Evolutionary conservation across 2,113 vertebrate species (phyloP), one percentile per base, ranked within the genome.

Genomic region (Ailurus styani): DNA sequence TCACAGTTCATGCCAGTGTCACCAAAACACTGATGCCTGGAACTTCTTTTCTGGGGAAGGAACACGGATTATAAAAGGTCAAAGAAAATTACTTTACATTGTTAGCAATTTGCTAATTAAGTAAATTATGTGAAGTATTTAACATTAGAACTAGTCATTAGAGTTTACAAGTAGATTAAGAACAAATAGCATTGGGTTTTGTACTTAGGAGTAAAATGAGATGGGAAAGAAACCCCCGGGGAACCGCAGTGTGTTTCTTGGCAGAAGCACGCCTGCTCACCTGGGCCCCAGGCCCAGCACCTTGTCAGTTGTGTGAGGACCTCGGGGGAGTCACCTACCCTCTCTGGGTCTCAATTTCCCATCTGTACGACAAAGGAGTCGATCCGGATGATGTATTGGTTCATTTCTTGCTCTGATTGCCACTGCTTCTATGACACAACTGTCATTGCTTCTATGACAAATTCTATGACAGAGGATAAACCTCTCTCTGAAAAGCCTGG

Each of bases 71-170:
- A 82, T 37, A 85, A 96, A 96, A 96, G 72, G 85, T 90, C 82
- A 87, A 79, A 89, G 52, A 91, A 98, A 98, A 97, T 18, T 18
- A 52, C 81, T 96, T 97, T 93, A 68, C 54, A 77, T 68, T 95
- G 54, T 93, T 97, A 93, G 54, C 50, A 93, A 97, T 94, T 93
- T 96, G 90, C 88, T 94, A 90, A 96, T 95, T 96, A 96, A 96
- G 84, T 94, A 90, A 96, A 96, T 93, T 85, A 90, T 66, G 21
- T 62, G 87, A 92, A 72, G 62, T 88, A 91, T 50, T 94, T 97
- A 97, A 86, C 85, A 85, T n/a, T 62, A 93, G 94, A 87, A 79
- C 55, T 83, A n/a, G 52, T 95, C 66, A 75, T 96, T 97, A 79
- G 75, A 60, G 23, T 97, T 97, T 97, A 37, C 78, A 95, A 92